Evolutionary conservation across 2,888 invertebrate species (phyloP).

Genomic region (Dolomedes plantarius): DNA sequence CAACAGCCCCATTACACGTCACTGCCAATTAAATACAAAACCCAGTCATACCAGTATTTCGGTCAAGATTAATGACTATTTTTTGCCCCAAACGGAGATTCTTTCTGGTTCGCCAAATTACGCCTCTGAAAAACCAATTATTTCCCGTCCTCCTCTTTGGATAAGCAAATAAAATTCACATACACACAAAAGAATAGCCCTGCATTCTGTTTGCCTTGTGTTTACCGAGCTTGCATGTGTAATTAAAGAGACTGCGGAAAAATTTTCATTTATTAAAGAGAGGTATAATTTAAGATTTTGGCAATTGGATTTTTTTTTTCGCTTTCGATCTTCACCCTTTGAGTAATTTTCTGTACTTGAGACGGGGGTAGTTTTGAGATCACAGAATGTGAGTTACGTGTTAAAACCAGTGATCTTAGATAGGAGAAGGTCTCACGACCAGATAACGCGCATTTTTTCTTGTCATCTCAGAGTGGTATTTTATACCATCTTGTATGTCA

Average conservation of each 20-base stretch:
- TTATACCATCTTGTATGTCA: neutral
- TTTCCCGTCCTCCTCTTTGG: constrained; percentile 35
- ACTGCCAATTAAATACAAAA: constrained; percentile 53
- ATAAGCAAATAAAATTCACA: constrained; percentile 54
- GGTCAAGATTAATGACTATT: constrained; percentile 51
- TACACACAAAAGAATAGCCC: constrained; percentile 28
- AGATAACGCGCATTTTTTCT: neutral
- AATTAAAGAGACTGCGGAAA: constrained; percentile 43
- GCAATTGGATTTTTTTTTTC: constrained; percentile 7
- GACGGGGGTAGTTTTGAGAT: neutral
- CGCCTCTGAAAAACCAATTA: constrained; percentile 65
- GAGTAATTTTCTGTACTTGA: neutral
- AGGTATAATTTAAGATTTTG: constrained; percentile 45
- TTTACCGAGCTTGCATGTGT: constrained; percentile 40
- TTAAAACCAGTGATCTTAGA: neutral
- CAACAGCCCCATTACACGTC: constrained; percentile 27
- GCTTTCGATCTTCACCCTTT: constrained; percentile 16
- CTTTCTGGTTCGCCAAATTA: constrained; percentile 48
- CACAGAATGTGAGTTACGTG: neutral
- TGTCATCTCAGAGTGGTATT: neutral
- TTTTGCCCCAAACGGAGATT: constrained; percentile 27
- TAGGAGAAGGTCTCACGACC: neutral
- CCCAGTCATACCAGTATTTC: constrained; percentile 42
- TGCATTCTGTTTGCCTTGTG: constrained; percentile 18
- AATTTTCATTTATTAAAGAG: constrained; percentile 27